A percentile compares a stretch with the other conserved stretches of the same genome.
These are phyloP conservation scores for Dasypogon diadema DNA, from an alignment of 2,888 invertebrate genomes.

Conservation along the genomic window DNA sequence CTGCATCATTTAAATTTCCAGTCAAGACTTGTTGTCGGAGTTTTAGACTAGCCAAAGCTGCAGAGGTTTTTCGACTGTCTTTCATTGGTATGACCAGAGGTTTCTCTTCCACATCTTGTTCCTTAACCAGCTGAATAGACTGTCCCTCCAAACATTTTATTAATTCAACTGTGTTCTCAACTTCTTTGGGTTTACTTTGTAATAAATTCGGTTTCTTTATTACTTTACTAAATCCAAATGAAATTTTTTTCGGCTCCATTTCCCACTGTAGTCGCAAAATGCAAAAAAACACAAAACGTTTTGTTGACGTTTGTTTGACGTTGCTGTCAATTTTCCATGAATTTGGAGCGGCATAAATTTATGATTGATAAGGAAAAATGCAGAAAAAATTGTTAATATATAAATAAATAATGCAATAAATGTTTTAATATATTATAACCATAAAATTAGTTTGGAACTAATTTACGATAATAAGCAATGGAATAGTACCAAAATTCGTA, in stretches of 20 bases:
- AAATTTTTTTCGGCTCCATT: slow-evolving; percentile 75
- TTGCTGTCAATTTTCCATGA: too few relatives aligned
- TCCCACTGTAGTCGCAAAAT: too few relatives aligned
- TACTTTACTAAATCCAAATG: slow-evolving; percentile 83
- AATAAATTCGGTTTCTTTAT: slow-evolving; percentile 71
- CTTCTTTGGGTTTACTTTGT: slow-evolving; percentile 61
- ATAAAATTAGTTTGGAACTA: too few relatives aligned
- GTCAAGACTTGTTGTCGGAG: slow-evolving; percentile 64
- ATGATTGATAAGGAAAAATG: too few relatives aligned
- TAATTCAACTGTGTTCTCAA: slow-evolving; percentile 74
- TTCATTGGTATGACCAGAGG: slow-evolving; percentile 78
- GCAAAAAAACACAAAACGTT: too few relatives aligned
- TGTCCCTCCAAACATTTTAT: slow-evolving; percentile 84
- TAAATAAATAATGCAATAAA: too few relatives aligned
- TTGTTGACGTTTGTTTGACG: too few relatives aligned
- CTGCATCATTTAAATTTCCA: slow-evolving; percentile 58
- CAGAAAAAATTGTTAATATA: too few relatives aligned
- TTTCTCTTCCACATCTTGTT: slow-evolving; percentile 62
- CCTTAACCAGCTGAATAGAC: slow-evolving; percentile 79
- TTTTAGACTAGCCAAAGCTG: slow-evolving; percentile 68
- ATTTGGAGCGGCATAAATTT: too few relatives aligned
- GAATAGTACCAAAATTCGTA: too few relatives aligned
- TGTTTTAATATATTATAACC: too few relatives aligned
- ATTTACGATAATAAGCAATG: too few relatives aligned
- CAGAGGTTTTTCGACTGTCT: slow-evolving; percentile 71